Percentiles rank a stretch among this genome's conserved stretches.
phyloP scores from a whole-genome alignment of 2,797 vertebrate genomes.

The Danio aesculapii region DNA sequence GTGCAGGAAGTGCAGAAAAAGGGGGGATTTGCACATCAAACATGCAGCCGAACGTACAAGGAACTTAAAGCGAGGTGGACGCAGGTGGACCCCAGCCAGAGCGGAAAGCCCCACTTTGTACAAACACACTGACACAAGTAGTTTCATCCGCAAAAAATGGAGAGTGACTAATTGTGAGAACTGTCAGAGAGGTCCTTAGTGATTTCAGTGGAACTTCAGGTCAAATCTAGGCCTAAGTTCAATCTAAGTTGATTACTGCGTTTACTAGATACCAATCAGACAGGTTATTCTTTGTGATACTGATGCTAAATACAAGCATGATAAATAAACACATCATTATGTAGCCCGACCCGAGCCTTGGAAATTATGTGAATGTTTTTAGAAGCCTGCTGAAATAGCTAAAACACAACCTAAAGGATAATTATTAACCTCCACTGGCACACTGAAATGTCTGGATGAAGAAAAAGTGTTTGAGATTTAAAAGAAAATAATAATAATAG shows the following conservation, averaged over 20 bases:
- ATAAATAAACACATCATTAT: slow-evolving; percentile 16
- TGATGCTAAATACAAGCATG: background rate
- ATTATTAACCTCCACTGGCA: too few species aligned
- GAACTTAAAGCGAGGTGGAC: slow-evolving; percentile 45
- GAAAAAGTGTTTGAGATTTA: too few species aligned
- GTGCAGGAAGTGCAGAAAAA: slow-evolving; percentile 54
- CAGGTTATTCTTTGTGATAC: background rate
- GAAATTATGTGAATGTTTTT: background rate
- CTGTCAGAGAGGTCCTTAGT: background rate
- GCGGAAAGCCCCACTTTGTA: slow-evolving; percentile 36
- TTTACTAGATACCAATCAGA: background rate
- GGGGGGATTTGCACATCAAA: slow-evolving; percentile 63
- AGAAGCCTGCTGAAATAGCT: background rate
- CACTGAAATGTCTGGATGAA: too few species aligned
- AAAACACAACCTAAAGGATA: too few species aligned
- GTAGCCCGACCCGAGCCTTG: background rate
- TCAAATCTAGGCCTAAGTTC: too few species aligned
- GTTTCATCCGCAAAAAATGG: background rate
- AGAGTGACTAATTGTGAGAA: slow-evolving; percentile 18
- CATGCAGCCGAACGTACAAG: slow-evolving; percentile 41
- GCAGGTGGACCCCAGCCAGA: slow-evolving; percentile 35
- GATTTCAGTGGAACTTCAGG: background rate
- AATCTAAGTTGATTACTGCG: background rate
- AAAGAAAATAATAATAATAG: too few species aligned
- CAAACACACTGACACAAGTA: slow-evolving; percentile 29